A percentile compares a stretch with the other conserved stretches of the same genome.
phyloP scores from a whole-genome alignment of 2,113 vertebrate species.

The Orthonyx spaldingii region DNA sequence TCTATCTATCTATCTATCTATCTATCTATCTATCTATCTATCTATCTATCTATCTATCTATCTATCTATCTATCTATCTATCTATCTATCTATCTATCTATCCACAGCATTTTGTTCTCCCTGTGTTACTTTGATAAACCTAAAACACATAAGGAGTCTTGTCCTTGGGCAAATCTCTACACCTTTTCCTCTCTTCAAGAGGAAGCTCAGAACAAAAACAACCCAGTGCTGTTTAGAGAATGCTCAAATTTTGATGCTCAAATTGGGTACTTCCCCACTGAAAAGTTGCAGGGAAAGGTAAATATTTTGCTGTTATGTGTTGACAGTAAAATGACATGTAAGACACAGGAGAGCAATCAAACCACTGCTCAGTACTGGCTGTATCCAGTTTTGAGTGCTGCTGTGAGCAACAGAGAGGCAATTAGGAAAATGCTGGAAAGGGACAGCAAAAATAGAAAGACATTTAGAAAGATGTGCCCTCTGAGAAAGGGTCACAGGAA shows the following conservation, averaged over 20 bases:
- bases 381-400: background rate
- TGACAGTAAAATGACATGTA: background rate
- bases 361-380: background rate
- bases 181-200: background rate
- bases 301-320: background rate
- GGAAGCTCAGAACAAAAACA: background rate
- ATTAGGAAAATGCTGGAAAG: slow-evolving; percentile 21
- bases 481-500: background rate
- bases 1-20: background rate
- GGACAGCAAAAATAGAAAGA: background rate
- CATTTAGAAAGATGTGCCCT: slow-evolving; percentile 7
- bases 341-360: background rate
- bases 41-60: background rate
- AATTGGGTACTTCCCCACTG: background rate
- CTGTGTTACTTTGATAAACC: background rate
- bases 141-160: background rate
- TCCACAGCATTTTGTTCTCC: background rate
- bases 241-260: background rate
- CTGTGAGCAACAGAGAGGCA: background rate
- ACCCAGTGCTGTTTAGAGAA: background rate
- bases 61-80: too few relatives aligned
- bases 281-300: background rate
- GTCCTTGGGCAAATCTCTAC: background rate
- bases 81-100: background rate
- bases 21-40: background rate